These are phyloP conservation scores for Cheilosia vernalis DNA, from an alignment of 2,888 invertebrate genomes.

Conservation along the genomic window DNA sequence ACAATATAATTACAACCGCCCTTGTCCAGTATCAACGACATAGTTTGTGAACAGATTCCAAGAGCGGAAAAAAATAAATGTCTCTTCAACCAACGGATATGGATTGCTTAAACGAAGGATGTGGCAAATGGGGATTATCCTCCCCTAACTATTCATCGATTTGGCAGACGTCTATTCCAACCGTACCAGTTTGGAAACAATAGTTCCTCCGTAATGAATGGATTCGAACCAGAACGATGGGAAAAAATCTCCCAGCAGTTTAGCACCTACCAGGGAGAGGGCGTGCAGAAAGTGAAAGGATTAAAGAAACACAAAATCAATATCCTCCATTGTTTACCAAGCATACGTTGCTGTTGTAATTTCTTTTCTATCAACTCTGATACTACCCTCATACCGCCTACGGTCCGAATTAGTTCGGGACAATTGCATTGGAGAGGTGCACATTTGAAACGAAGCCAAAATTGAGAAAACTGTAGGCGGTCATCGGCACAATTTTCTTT, in stretches of 20 bases:
- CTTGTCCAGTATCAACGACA: too few species aligned
- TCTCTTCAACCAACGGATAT: too few species aligned
- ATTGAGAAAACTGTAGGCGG: slow-evolving; percentile 17
- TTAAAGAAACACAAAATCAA: slow-evolving; percentile 12
- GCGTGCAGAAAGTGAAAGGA: slow-evolving; percentile 39
- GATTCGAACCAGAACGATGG: neutral
- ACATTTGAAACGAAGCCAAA: neutral
- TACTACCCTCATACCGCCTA: slow-evolving; percentile 10
- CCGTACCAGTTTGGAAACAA: neutral
- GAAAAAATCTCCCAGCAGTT: neutral
- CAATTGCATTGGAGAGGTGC: slow-evolving; percentile 14
- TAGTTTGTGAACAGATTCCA: too few species aligned
- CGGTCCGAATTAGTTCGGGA: slow-evolving; percentile 21
- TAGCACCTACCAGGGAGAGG: slow-evolving; percentile 8
- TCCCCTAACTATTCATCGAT: neutral
- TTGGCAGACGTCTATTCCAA: neutral
- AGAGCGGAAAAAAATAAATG: too few species aligned
- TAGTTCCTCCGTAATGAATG: neutral
- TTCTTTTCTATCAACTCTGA: slow-evolving; percentile 2
- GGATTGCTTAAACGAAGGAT: neutral
- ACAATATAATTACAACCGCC: too few species aligned
- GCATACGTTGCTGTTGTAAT: neutral
- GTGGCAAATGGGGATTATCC: slow-evolving; percentile 7
- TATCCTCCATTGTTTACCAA: slow-evolving; percentile 7
- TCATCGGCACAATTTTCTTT: slow-evolving; percentile 13